A percentile compares a stretch with the other conserved stretches of the same genome.
These are phyloP conservation scores for Colletes gigas DNA, from an alignment of 1,140 invertebrate genomes.

Conservation along the genomic window DNA sequence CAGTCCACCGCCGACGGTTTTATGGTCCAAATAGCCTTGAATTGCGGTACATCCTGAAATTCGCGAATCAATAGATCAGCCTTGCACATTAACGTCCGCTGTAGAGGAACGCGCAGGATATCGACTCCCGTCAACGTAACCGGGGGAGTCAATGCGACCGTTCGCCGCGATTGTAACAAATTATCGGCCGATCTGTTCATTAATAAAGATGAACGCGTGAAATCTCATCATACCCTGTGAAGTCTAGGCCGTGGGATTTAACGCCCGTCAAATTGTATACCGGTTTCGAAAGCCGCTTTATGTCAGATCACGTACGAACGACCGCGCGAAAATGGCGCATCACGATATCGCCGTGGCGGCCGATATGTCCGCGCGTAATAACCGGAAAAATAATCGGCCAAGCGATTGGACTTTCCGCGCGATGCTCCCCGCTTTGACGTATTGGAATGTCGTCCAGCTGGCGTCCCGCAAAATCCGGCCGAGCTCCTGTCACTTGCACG, in stretches of 20 bases:
- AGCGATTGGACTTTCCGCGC: constrained; percentile 58
- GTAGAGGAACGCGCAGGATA: not conserved
- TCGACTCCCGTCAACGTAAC: constrained; percentile 19
- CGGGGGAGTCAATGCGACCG: no score
- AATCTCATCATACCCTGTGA: constrained; percentile 26
- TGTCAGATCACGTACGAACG: constrained; percentile 45
- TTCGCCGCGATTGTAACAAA: not conserved
- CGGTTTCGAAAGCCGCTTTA: constrained; percentile 52
- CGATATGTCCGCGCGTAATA: constrained; percentile 56
- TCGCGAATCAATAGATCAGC: constrained; percentile 27
- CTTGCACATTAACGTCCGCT: not conserved
- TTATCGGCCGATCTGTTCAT: constrained; percentile 43
- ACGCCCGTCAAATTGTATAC: constrained; percentile 40
- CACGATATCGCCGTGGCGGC: constrained; percentile 46
- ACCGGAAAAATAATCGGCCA: constrained; percentile 65
- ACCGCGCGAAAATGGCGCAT: constrained; percentile 50
- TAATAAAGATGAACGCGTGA: constrained; percentile 45
- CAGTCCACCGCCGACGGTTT: not conserved
- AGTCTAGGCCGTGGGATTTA: constrained; percentile 37
- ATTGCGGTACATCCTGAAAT: not conserved
- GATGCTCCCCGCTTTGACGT: constrained; percentile 54
- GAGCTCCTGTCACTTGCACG: constrained; percentile 63
- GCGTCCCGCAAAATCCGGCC: constrained; percentile 52
- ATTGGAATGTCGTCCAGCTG: constrained; percentile 64
- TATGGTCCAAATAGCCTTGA: not conserved